These are phyloP conservation scores for Mobula hypostoma DNA, from an alignment of 2,113 vertebrate species.

Conservation along the genomic window DNA sequence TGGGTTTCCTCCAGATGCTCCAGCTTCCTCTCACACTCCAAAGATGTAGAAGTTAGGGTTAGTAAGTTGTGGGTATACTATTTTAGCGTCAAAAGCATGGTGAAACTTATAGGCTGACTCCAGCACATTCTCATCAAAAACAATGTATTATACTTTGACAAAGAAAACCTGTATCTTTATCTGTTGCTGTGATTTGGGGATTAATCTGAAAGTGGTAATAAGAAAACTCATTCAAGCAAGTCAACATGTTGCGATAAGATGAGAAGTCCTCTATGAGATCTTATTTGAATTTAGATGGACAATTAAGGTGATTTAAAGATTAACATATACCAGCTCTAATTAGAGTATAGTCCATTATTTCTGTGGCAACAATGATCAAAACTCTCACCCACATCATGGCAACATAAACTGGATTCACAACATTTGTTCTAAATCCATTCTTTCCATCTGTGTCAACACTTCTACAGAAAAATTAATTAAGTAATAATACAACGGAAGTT, in stretches of 20 bases:
- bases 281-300: not conserved
- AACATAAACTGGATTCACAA: not conserved
- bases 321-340: not conserved
- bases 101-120: too few species aligned
- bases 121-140: too few species aligned
- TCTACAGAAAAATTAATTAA: conserved; percentile 5
- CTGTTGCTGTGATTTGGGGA: not conserved
- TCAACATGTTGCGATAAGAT: not conserved
- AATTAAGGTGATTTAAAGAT: not conserved
- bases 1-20: too few species aligned
- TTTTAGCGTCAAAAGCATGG: too few species aligned
- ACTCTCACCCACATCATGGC: not conserved
- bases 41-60: too few species aligned
- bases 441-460: not conserved
- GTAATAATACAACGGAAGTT: not conserved
- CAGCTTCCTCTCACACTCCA: too few species aligned
- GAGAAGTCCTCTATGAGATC: not conserved
- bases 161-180: too few species aligned
- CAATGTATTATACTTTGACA: too few species aligned
- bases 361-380: not conserved
- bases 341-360: not conserved
- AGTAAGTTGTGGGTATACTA: too few species aligned
- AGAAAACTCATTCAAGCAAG: not conserved
- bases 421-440: not conserved
- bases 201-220: not conserved